These are phyloP conservation scores for Alloplasta piceator DNA, from an alignment of 2,888 invertebrate genomes.

Conservation along the genomic window DNA sequence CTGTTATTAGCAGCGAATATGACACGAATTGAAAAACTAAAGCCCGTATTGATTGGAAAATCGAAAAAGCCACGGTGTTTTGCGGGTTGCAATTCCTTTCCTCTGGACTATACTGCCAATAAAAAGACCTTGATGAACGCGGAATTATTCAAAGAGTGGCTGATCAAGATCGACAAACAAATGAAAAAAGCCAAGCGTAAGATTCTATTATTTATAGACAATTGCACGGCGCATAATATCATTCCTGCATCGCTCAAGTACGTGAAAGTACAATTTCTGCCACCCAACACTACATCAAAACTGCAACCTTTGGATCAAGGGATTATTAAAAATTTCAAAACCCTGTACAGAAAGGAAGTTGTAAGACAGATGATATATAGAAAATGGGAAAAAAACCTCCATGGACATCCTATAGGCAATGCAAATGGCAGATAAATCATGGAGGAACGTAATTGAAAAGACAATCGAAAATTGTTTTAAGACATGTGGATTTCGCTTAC, in stretches of 20 bases:
- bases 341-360: constrained; percentile 58
- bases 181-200: constrained; percentile 70
- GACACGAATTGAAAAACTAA: constrained; percentile 76
- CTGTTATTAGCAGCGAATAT: constrained; percentile 75
- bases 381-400: constrained; percentile 4
- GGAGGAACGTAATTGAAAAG: constrained; percentile 50
- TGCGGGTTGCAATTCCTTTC: constrained; percentile 69
- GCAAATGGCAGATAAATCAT: constrained; percentile 43
- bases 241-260: constrained; percentile 65
- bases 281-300: constrained; percentile 20
- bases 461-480: constrained; percentile 57
- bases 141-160: constrained; percentile 69
- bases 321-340: constrained; percentile 64
- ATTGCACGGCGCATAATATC: constrained; percentile 73
- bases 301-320: constrained; percentile 65
- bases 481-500: constrained; percentile 9
- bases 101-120: constrained; percentile 74
- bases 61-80: constrained; percentile 70
- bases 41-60: constrained; percentile 76
- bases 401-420: constrained; percentile 33
- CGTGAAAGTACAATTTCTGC: constrained; percentile 23
- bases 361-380: constrained; percentile 43
- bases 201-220: constrained; percentile 75
- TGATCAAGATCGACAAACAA: constrained; percentile 70
- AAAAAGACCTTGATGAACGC: constrained; percentile 79